Evolutionary conservation across 2,113 vertebrate species (phyloP).

Genomic region (Morone saxatilis): DNA sequence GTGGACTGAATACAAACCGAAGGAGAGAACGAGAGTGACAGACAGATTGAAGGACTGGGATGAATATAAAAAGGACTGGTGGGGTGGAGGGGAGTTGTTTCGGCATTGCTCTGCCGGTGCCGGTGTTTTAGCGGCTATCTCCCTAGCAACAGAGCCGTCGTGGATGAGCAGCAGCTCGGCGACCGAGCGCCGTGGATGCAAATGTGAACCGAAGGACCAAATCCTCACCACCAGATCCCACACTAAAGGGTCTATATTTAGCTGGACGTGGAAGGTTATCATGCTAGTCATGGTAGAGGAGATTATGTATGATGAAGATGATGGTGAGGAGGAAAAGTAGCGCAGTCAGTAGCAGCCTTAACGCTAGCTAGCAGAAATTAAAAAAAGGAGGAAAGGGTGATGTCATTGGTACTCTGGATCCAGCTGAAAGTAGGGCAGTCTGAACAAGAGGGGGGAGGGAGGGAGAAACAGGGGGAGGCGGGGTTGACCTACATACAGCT

Average conservation of each 20-base stretch:
- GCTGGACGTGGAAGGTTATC: constrained; percentile 3
- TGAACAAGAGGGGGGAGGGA: constrained; percentile 60
- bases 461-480: constrained; percentile 51
- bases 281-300: constrained; percentile 26
- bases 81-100: background rate
- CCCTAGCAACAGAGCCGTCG: constrained; percentile 69
- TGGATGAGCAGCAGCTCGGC: constrained; percentile 52
- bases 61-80: constrained; percentile 33
- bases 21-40: constrained; percentile 21
- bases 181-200: constrained; percentile 50
- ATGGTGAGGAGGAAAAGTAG: constrained; percentile 26
- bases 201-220: constrained; percentile 52
- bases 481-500: constrained; percentile 88
- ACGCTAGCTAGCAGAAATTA: constrained; percentile 43
- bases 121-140: constrained; percentile 50
- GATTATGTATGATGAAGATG: constrained; percentile 44
- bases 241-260: constrained; percentile 55
- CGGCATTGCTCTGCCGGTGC: constrained; percentile 13
- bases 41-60: constrained; percentile 31
- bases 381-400: constrained; percentile 65
- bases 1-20: constrained; percentile 10
- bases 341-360: constrained; percentile 48
- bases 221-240: constrained; percentile 40
- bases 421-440: constrained; percentile 86
- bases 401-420: constrained; percentile 79